phyloP scores from a whole-genome alignment of 2,113 vertebrate genomes.

The Myiagra hebetior region DNA sequence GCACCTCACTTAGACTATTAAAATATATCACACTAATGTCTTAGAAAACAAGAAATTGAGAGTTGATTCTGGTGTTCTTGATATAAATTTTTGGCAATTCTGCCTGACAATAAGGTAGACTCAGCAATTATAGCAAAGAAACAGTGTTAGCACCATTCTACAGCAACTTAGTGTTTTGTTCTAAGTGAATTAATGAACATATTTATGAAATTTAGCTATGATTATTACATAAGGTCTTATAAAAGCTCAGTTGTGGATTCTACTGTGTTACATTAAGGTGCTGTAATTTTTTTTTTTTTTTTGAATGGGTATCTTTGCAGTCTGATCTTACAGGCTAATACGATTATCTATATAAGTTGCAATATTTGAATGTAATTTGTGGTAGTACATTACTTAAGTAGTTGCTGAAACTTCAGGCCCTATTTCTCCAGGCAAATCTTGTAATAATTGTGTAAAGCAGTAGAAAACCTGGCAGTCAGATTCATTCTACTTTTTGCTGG shows the following conservation, averaged over 20 bases:
- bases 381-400: background rate
- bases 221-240: background rate
- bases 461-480: background rate
- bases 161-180: background rate
- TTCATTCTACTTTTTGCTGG: background rate
- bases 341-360: background rate
- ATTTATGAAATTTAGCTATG: background rate
- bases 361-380: background rate
- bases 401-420: background rate
- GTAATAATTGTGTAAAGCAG: background rate
- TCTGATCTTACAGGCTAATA: background rate
- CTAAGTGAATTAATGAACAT: background rate
- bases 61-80: background rate
- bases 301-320: background rate
- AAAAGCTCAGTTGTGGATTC: background rate
- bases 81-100: background rate
- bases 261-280: background rate
- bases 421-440: background rate
- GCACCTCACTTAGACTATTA: background rate
- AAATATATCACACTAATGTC: background rate
- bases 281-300: background rate
- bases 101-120: background rate
- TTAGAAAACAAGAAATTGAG: background rate
- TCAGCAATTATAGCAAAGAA: background rate
- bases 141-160: background rate